Conservation (phyloP, 1,140 invertebrate species). For the Trichomalopsis sarcophagae region DNA sequence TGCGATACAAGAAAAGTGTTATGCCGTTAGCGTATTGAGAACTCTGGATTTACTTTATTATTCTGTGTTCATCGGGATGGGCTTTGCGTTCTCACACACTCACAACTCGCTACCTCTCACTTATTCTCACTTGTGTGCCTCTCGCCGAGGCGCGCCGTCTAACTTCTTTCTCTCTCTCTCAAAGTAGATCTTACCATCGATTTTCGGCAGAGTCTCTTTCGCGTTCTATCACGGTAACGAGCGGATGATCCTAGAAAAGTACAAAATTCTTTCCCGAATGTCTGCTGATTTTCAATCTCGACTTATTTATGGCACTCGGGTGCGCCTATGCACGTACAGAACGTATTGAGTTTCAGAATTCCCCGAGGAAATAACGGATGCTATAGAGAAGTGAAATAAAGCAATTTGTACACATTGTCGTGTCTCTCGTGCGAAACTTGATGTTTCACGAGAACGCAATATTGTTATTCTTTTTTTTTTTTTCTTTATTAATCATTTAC, state of each 20-base stretch:
- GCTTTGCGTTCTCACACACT: background rate
- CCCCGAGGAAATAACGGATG: conserved; percentile 12
- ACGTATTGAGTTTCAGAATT: conserved; percentile 39
- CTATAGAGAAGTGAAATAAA: conserved; percentile 15
- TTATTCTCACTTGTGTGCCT: conserved; percentile 47
- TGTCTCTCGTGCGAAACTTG: conserved; percentile 20
- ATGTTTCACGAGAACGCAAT: conserved; percentile 17
- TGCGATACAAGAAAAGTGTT: conserved; percentile 65
- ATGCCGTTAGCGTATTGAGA: background rate
- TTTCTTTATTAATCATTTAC: conserved; percentile 32
- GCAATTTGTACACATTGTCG: conserved; percentile 14
- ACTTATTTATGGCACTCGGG: conserved; percentile 27
- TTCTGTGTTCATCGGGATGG: background rate
- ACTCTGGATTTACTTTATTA: background rate
- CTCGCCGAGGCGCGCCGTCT: conserved; percentile 44
- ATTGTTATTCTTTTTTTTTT: conserved; percentile 35
- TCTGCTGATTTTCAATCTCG: conserved; percentile 50
- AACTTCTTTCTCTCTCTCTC: conserved; percentile 55
- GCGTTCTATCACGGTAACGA: conserved; percentile 51
- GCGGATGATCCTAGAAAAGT: conserved; percentile 64
- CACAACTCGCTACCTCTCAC: conserved; percentile 32
- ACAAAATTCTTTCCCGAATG: conserved; percentile 64
- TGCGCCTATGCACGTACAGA: conserved; percentile 25
- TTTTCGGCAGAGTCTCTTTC: conserved; percentile 47
- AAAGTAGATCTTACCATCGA: conserved; percentile 31